These are phyloP conservation scores for Troides aeacus DNA, from an alignment of 2,888 invertebrate species.

Conservation along the genomic window DNA sequence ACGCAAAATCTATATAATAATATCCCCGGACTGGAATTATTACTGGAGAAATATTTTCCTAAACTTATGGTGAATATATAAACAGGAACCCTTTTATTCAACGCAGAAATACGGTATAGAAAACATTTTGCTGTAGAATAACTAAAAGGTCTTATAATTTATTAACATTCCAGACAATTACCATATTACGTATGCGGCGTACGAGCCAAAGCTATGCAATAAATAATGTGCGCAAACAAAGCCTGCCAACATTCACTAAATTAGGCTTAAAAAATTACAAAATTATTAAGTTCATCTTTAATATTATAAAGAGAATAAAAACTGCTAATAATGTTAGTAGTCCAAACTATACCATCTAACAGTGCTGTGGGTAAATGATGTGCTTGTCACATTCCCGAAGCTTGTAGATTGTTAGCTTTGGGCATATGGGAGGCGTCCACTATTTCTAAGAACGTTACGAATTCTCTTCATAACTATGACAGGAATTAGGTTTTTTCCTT, in stretches of 20 bases:
- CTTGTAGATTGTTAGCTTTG: too few species aligned
- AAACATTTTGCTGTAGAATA: neutral
- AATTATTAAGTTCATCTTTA: neutral
- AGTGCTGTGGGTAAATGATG: too few species aligned
- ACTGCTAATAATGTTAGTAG: too few species aligned
- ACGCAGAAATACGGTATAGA: neutral
- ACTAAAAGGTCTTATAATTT: constrained; percentile 23
- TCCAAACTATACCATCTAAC: too few species aligned
- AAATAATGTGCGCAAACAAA: constrained; percentile 12
- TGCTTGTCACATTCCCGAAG: too few species aligned
- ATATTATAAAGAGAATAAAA: too few species aligned
- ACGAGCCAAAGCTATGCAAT: constrained; percentile 4
- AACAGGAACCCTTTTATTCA: neutral
- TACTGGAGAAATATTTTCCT: neutral
- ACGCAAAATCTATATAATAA: too few species aligned
- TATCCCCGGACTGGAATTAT: too few species aligned
- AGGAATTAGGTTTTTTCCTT: too few species aligned
- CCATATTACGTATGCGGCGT: constrained; percentile 1
- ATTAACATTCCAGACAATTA: constrained; percentile 9
- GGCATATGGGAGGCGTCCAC: too few species aligned
- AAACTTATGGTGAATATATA: neutral
- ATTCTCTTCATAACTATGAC: too few species aligned
- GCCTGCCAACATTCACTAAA: constrained; percentile 4
- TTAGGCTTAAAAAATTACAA: neutral
- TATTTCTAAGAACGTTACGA: too few species aligned